Evolutionary conservation across 2,113 vertebrate species (phyloP).

Genomic region (Myocastor coypus): DNA sequence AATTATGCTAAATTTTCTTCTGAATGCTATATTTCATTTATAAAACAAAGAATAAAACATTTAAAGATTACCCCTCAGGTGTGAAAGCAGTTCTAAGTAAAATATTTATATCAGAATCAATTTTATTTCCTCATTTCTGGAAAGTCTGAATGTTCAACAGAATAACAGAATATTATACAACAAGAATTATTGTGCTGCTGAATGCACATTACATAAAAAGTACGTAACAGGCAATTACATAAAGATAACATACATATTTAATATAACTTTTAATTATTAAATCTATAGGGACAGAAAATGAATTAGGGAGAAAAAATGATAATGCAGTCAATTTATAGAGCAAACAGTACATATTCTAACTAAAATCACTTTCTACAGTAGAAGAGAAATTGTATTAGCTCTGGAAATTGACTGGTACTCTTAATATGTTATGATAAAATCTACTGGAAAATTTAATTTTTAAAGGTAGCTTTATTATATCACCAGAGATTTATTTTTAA

Average conservation of each 20-base stretch:
- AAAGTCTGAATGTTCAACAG: slow-evolving; percentile 38
- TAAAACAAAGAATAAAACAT: slow-evolving; percentile 55
- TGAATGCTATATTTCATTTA: slow-evolving; percentile 38
- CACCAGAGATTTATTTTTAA: slow-evolving; percentile 61
- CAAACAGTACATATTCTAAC: background rate
- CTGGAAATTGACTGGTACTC: slow-evolving; percentile 60
- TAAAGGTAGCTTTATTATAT: slow-evolving; percentile 44
- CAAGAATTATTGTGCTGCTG: slow-evolving; percentile 45
- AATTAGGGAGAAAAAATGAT: slow-evolving; percentile 73
- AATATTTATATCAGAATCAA: slow-evolving; percentile 36
- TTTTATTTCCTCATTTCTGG: slow-evolving; percentile 53
- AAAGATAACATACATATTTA: slow-evolving; percentile 31
- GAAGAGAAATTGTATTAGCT: slow-evolving; percentile 60
- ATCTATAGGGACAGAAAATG: background rate
- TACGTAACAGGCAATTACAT: slow-evolving; percentile 20
- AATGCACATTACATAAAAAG: slow-evolving; percentile 40
- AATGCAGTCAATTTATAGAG: slow-evolving; percentile 82
- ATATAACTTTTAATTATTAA: slow-evolving; percentile 60
- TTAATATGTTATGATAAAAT: slow-evolving; percentile 45
- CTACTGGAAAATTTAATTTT: slow-evolving; percentile 33
- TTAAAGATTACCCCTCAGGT: slow-evolving; percentile 34
- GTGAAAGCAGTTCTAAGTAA: slow-evolving; percentile 40
- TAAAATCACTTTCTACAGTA: slow-evolving; percentile 50
- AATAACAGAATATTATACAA: slow-evolving; percentile 32
- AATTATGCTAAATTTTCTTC: slow-evolving; percentile 37